Conservation (phyloP, 2,113 vertebrate genomes). For the Orientallactaga bullata region DNA sequence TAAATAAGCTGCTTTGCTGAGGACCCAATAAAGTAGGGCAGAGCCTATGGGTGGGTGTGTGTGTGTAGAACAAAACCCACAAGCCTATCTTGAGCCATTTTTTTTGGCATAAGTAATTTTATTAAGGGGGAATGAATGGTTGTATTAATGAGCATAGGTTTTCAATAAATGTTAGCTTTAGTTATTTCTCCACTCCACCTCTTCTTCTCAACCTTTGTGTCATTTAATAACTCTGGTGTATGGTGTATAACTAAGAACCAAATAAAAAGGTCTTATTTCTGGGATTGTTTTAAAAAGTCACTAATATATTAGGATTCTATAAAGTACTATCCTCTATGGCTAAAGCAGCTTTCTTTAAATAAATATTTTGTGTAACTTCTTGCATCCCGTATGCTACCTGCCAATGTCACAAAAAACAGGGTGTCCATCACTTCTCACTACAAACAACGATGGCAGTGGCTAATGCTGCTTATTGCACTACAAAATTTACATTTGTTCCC, state of each 20-base stretch:
- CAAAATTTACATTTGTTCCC: not conserved
- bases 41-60: not conserved
- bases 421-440: not conserved
- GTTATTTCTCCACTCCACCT: not conserved
- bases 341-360: not conserved
- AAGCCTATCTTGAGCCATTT: conserved; percentile 43
- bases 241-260: conserved; percentile 10
- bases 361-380: not conserved
- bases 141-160: conserved; percentile 29
- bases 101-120: conserved; percentile 47
- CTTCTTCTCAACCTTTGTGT: not conserved
- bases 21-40: conserved; percentile 27
- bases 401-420: not conserved
- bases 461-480: not conserved
- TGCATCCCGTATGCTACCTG: not conserved
- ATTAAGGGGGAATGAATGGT: conserved; percentile 37
- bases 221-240: conserved; percentile 48
- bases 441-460: not conserved
- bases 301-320: conserved; percentile 7
- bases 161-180: conserved; percentile 41
- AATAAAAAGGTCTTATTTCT: conserved; percentile 56
- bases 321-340: not conserved
- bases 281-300: not conserved
- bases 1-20: conserved; percentile 56
- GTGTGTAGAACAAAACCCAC: not conserved